Evolutionary conservation across 2,797 vertebrate genomes (phyloP).

Genomic region (Diplodus puntazzo): DNA sequence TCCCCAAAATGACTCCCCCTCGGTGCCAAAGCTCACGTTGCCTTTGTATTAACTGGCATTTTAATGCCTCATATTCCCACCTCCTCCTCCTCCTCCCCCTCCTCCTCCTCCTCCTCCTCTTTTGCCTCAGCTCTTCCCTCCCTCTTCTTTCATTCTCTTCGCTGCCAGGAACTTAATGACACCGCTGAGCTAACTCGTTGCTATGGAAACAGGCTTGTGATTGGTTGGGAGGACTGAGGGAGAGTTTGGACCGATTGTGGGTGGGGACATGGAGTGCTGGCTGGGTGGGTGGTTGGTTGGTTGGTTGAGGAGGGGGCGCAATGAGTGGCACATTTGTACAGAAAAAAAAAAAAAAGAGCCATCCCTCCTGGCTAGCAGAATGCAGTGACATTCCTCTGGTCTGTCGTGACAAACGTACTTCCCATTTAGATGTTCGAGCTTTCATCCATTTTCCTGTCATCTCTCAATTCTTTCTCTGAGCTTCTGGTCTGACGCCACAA

Average conservation of each 20-base stretch:
- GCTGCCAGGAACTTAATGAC: constrained; percentile 83
- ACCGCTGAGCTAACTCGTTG: constrained; percentile 77
- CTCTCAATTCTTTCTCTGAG: constrained; percentile 19
- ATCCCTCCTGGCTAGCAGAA: constrained; percentile 44
- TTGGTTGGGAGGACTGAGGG: constrained; percentile 73
- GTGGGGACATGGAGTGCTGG: constrained; percentile 58
- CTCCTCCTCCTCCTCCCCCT: constrained; percentile 41
- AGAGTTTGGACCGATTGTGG: constrained; percentile 69
- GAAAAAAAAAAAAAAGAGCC: constrained; percentile 11
- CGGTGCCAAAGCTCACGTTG: constrained; percentile 26
- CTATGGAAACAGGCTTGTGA: constrained; percentile 78
- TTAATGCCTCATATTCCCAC: constrained; percentile 45
- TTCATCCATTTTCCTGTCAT: constrained; percentile 23
- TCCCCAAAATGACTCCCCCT: constrained; percentile 4
- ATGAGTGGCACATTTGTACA: constrained; percentile 56
- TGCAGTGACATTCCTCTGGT: constrained; percentile 53
- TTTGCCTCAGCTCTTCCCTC: constrained; percentile 47
- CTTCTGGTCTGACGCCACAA: constrained; percentile 26
- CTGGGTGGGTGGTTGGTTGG: constrained; percentile 30
- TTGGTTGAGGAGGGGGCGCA: constrained; percentile 34
- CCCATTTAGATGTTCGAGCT: constrained; percentile 33
- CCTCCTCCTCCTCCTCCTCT: constrained; percentile 39
- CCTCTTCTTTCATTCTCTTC: constrained; percentile 77
- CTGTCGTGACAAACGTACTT: constrained; percentile 24
- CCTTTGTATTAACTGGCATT: constrained; percentile 64